These are phyloP conservation scores for Anseranas semipalmata DNA, from an alignment of 2,113 vertebrate species.

Conservation along the genomic window DNA sequence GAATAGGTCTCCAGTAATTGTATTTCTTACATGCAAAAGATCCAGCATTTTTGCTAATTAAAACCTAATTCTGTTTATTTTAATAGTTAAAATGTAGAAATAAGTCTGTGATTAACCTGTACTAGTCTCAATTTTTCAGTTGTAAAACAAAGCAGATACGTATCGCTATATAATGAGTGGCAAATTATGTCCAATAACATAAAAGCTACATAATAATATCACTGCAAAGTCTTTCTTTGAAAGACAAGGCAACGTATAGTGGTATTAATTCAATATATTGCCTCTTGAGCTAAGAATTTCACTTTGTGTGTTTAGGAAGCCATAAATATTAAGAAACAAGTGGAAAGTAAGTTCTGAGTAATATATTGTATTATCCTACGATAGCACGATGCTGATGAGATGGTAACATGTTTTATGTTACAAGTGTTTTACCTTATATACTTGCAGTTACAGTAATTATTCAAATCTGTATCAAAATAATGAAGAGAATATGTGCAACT, in stretches of 20 bases:
- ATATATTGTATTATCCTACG: neutral
- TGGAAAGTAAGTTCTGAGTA: neutral
- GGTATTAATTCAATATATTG: neutral
- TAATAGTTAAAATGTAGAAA: neutral
- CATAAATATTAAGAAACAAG: neutral
- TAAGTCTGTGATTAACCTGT: neutral
- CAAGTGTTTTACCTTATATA: neutral
- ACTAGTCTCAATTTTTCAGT: neutral
- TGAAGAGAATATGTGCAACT: neutral
- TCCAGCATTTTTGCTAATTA: neutral
- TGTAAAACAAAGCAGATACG: neutral
- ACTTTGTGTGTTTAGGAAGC: neutral
- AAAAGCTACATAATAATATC: neutral
- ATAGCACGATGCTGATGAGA: neutral
- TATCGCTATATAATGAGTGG: neutral
- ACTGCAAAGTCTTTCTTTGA: neutral
- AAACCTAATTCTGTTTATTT: neutral
- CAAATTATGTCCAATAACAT: neutral
- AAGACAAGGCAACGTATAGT: neutral
- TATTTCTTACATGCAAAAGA: neutral
- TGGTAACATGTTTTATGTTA: neutral
- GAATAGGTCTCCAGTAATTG: neutral
- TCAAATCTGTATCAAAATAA: neutral
- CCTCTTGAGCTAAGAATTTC: neutral
- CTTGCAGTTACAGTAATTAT: neutral